phyloP scores from a whole-genome alignment of 2,888 invertebrate genomes.

The Strigamia maritima region DNA sequence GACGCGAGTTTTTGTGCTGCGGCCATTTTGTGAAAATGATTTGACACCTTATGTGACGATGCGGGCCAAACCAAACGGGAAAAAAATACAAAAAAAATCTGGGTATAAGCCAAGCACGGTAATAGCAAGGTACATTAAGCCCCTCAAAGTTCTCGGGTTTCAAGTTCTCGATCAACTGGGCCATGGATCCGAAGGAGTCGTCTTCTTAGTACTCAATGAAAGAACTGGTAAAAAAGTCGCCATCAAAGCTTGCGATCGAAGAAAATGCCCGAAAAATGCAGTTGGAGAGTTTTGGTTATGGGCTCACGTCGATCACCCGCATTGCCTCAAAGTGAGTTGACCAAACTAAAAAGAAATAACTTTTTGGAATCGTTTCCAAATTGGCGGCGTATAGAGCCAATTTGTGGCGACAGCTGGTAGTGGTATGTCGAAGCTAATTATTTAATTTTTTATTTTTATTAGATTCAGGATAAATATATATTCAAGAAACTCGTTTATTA shows the following conservation, averaged over 20 bases:
- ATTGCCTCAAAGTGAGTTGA: background rate
- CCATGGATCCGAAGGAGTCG: conserved; percentile 18
- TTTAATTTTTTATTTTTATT: background rate
- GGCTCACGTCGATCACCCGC: conserved; percentile 12
- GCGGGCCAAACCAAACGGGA: background rate
- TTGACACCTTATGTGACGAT: background rate
- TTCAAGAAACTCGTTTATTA: background rate
- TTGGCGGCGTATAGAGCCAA: too few relatives aligned
- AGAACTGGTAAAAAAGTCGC: background rate
- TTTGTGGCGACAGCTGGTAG: too few relatives aligned
- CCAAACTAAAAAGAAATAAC: background rate
- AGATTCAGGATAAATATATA: background rate
- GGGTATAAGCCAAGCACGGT: background rate
- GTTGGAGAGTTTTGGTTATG: conserved; percentile 22
- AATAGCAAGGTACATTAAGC: background rate
- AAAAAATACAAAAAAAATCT: background rate
- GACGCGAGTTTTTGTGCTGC: background rate
- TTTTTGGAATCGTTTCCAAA: too few relatives aligned
- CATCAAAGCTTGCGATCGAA: conserved; percentile 7
- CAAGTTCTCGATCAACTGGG: background rate
- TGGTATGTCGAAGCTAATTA: too few relatives aligned
- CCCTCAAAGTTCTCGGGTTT: background rate
- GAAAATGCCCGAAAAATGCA: background rate
- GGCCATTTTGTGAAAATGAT: background rate
- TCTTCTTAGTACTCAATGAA: conserved; percentile 13